These are phyloP conservation scores for Hippopotamus amphibius DNA, from an alignment of 2,113 vertebrate genomes.

Conservation along the genomic window DNA sequence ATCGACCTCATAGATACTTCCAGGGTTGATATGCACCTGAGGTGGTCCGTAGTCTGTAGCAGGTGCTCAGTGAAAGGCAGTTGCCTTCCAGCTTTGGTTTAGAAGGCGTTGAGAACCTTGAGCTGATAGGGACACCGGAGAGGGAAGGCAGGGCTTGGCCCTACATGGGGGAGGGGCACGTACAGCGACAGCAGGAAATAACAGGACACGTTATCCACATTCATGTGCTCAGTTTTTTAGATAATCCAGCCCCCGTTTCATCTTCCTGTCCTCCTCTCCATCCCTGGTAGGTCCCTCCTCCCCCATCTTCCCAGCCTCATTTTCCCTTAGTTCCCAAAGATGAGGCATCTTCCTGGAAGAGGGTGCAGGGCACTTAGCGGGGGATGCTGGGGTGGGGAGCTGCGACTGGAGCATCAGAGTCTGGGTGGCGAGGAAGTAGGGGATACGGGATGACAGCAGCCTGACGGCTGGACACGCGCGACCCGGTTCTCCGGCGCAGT, in stretches of 20 bases:
- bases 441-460: background rate
- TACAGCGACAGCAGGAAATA: background rate
- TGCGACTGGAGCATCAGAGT: background rate
- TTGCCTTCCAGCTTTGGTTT: background rate
- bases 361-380: background rate
- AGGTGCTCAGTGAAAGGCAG: background rate
- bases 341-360: background rate
- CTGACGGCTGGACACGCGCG: fast-evolving
- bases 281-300: background rate
- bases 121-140: background rate
- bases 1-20: background rate
- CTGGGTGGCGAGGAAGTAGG: background rate
- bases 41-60: background rate
- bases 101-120: background rate
- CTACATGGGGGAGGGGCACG: fast-evolving
- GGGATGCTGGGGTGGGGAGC: background rate
- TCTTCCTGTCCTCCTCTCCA: background rate
- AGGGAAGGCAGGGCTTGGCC: background rate
- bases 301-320: background rate
- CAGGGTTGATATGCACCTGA: background rate
- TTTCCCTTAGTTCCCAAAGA: background rate
- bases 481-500: slow-evolving; percentile 84
- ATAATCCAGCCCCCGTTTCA: background rate
- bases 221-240: background rate
- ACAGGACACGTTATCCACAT: background rate